Conservation (phyloP, 1,140 invertebrate species). For the Brachionus plicatilis region DNA sequence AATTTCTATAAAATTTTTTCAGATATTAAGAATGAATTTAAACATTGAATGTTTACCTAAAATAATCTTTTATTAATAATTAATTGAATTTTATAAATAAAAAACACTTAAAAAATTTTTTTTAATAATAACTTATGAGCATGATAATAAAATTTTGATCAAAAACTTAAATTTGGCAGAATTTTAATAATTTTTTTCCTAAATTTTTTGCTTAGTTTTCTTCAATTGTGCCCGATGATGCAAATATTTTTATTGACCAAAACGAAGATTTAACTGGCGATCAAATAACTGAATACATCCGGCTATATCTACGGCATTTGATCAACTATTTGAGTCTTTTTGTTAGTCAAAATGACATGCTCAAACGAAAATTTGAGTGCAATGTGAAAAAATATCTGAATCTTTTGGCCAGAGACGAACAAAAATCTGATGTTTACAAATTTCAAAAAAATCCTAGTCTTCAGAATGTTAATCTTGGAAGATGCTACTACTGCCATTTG, state of each 20-base stretch:
- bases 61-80: no score
- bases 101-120: no score
- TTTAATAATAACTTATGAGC: no score
- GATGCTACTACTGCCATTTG: neutral
- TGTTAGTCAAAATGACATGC: neutral
- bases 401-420: neutral
- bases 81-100: no score
- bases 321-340: neutral
- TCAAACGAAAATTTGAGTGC: neutral
- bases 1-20: no score
- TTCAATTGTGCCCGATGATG: neutral
- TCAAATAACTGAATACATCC: neutral
- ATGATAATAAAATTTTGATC: no score
- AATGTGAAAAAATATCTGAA: neutral
- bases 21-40: no score
- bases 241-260: neutral
- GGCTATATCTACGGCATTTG: neutral
- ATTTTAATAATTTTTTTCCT: neutral
- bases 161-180: no score
- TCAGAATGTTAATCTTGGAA: neutral
- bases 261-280: neutral
- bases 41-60: no score
- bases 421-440: neutral
- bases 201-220: neutral
- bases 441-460: neutral